These are phyloP conservation scores for Rhingia rostrata DNA, from an alignment of 2,888 invertebrate genomes.

Conservation along the genomic window DNA sequence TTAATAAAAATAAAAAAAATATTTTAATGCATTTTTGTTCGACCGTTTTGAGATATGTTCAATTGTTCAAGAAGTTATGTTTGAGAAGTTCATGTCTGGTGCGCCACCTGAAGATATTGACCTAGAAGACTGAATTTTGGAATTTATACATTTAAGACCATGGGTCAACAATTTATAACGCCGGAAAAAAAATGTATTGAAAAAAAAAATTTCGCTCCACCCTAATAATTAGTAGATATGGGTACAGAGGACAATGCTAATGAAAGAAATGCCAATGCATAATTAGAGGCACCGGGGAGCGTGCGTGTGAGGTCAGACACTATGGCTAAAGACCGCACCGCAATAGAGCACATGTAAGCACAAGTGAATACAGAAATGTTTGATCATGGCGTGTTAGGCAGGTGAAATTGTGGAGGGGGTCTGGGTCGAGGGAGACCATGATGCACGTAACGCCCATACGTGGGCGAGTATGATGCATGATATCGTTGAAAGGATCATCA, in stretches of 20 bases:
- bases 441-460: conserved; percentile 11
- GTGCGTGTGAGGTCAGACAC: conserved; percentile 23
- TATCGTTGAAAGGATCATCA: conserved; percentile 20
- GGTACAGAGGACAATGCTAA: conserved; percentile 2
- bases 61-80: too few species aligned
- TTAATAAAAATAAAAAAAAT: too few species aligned
- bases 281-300: not conserved
- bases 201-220: too few species aligned
- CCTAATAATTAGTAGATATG: too few species aligned
- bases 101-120: too few species aligned
- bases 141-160: too few species aligned
- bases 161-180: too few species aligned
- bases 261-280: conserved; percentile 24
- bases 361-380: conserved; percentile 26
- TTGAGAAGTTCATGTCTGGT: too few species aligned
- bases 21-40: too few species aligned
- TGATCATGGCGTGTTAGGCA: conserved; percentile 23
- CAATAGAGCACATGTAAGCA: conserved; percentile 14
- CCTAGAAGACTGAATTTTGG: too few species aligned
- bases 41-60: too few species aligned
- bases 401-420: conserved; percentile 26
- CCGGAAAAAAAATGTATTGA: too few species aligned
- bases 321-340: conserved; percentile 23
- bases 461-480: conserved; percentile 26
- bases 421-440: conserved; percentile 14